A percentile compares a stretch with the other conserved stretches of the same genome.
Conservation (phyloP, 2,113 vertebrate species). For the Corythornis vintsioides region DNA sequence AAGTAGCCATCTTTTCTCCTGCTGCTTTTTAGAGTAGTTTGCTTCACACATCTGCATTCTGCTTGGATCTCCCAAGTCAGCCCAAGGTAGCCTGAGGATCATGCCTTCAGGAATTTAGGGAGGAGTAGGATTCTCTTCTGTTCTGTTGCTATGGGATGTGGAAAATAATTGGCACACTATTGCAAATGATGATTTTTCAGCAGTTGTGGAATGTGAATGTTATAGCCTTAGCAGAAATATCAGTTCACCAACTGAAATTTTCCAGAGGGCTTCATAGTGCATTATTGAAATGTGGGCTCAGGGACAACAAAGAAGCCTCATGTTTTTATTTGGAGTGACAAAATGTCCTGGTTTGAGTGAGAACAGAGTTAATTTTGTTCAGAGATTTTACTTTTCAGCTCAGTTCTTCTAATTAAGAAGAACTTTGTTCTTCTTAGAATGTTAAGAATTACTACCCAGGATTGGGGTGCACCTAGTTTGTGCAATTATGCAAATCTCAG, state of each 20-base stretch:
- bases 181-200: neutral
- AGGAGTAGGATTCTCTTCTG: neutral
- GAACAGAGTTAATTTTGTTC: no score
- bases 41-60: neutral
- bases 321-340: neutral
- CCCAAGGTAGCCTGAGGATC: neutral
- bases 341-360: neutral
- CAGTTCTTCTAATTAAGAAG: no score
- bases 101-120: neutral
- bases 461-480: neutral
- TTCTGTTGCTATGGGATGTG: neutral
- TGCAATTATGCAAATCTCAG: neutral
- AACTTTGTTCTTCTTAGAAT: no score
- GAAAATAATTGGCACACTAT: conserved; percentile 23
- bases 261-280: neutral
- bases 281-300: neutral
- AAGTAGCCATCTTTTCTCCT: neutral
- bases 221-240: neutral
- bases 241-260: neutral
- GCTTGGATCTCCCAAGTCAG: neutral
- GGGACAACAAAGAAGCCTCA: neutral
- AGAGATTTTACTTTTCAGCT: no score
- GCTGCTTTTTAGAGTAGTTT: neutral
- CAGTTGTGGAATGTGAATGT: neutral
- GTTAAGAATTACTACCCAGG: no score